phyloP scores from a whole-genome alignment of 2,888 invertebrate species.

The Alitta virens region DNA sequence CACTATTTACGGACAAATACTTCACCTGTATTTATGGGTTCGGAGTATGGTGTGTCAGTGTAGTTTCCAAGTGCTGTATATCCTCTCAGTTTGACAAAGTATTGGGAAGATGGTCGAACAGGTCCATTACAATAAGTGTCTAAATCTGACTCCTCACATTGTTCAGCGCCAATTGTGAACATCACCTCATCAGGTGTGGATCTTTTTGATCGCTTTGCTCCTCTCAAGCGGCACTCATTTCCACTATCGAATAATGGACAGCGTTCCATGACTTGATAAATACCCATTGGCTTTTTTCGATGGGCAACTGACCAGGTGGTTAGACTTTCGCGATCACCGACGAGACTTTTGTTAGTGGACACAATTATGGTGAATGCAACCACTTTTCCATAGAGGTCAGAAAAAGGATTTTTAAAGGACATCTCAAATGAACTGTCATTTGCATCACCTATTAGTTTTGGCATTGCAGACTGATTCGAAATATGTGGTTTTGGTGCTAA shows the following conservation, averaged over 20 bases:
- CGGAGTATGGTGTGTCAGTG: constrained; percentile 89
- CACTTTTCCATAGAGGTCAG: constrained; percentile 58
- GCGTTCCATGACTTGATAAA: constrained; percentile 67
- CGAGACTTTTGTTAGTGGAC: constrained; percentile 73
- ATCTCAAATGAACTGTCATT: too few relatives aligned
- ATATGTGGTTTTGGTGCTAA: too few relatives aligned
- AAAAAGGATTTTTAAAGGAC: constrained; percentile 41
- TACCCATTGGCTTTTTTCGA: constrained; percentile 66
- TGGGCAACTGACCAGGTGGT: constrained; percentile 79
- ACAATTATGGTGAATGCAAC: constrained; percentile 85
- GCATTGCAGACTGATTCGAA: too few relatives aligned
- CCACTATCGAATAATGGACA: neutral
- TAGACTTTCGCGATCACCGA: constrained; percentile 68
- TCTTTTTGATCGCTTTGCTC: neutral
- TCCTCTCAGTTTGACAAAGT: constrained; percentile 89
- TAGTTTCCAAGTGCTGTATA: constrained; percentile 92
- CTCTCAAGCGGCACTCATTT: too few relatives aligned
- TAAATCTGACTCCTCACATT: constrained; percentile 15
- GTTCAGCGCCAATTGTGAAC: constrained; percentile 39
- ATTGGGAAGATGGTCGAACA: constrained; percentile 84
- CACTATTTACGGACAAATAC: too few relatives aligned
- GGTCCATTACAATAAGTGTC: constrained; percentile 92
- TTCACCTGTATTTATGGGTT: constrained; percentile 76
- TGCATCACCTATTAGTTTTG: too few relatives aligned
- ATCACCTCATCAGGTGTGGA: constrained; percentile 10